These are phyloP conservation scores for Orycteropus afer DNA, from an alignment of 2,113 vertebrate species.

Conservation along the genomic window DNA sequence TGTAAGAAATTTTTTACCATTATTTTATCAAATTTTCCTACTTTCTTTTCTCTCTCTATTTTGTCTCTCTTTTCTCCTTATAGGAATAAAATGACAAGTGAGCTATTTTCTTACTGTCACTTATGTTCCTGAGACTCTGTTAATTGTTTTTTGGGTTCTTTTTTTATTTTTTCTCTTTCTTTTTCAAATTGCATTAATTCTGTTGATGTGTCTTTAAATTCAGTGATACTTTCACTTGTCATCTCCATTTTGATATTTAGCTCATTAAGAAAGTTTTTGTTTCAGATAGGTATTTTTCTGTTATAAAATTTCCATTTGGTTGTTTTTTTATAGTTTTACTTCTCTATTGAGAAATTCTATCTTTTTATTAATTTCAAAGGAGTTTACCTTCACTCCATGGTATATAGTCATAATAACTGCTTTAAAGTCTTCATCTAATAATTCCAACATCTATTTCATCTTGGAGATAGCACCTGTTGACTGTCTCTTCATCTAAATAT, in stretches of 20 bases:
- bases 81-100: not conserved
- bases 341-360: not conserved
- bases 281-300: not conserved
- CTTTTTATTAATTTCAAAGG: constrained; percentile 46
- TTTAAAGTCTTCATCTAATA: constrained; percentile 50
- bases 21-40: not conserved
- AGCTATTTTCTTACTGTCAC: not conserved
- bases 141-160: not conserved
- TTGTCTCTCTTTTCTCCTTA: constrained; percentile 16
- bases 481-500: constrained; percentile 49
- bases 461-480: not conserved
- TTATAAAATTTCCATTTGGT: constrained; percentile 13
- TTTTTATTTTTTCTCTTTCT: not conserved
- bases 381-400: not conserved
- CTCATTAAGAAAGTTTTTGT: not conserved
- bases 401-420: not conserved
- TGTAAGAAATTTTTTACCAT: not conserved
- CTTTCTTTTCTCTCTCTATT: not conserved
- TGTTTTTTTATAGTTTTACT: not conserved
- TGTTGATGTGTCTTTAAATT: not conserved
- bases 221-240: not conserved
- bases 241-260: not conserved
- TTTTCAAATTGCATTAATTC: not conserved
- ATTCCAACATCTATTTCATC: constrained; percentile 30
- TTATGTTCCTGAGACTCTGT: not conserved